phyloP scores from a whole-genome alignment of 2,113 vertebrate genomes.

The Anoplopoma fimbria region DNA sequence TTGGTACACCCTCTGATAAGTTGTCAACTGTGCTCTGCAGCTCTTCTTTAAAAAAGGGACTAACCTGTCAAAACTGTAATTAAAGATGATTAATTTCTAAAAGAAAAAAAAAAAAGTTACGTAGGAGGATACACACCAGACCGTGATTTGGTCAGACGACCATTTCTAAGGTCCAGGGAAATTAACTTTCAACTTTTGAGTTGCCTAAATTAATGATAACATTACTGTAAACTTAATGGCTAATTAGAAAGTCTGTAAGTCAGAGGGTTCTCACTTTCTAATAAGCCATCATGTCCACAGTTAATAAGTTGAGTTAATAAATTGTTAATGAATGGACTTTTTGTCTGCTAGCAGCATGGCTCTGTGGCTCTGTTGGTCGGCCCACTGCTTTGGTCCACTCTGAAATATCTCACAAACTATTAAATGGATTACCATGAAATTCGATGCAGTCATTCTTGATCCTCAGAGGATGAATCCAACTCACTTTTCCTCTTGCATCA shows the following conservation, averaged over 20 bases:
- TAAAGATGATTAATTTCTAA: neutral
- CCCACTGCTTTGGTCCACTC: neutral
- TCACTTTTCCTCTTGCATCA: neutral
- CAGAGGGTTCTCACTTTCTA: neutral
- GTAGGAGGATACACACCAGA: neutral
- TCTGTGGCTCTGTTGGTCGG: neutral
- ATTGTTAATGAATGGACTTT: neutral
- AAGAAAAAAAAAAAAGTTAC: neutral
- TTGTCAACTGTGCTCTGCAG: neutral
- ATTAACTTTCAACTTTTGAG: neutral
- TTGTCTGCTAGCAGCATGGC: neutral
- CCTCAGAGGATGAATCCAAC: neutral
- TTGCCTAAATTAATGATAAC: constrained; percentile 10
- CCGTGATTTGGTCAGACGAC: neutral
- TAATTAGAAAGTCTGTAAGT: constrained; percentile 14
- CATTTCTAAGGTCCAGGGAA: constrained; percentile 1
- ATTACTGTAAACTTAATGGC: constrained; percentile 5
- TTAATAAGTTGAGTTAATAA: constrained; percentile 2
- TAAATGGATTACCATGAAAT: neutral
- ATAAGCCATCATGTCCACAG: neutral
- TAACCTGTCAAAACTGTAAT: neutral
- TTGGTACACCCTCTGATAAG: neutral
- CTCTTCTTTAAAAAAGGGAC: neutral
- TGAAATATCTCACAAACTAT: neutral
- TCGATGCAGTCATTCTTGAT: neutral